Evolutionary conservation across 2,797 vertebrate species (phyloP).

Genomic region (Dromococcyx pavoninus): DNA sequence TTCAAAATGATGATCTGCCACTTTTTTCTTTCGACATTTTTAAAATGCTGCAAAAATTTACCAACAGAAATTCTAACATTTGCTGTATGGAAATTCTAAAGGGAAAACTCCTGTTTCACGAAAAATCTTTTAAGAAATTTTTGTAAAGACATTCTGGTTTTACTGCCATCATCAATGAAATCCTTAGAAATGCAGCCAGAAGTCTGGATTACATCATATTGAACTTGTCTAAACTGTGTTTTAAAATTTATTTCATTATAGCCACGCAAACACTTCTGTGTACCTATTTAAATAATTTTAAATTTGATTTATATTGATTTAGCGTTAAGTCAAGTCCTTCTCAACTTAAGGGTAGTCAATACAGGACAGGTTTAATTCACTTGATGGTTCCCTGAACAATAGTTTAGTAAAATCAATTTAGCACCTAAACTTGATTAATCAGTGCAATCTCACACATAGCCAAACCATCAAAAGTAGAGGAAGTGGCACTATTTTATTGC

Average conservation of each 20-base stretch:
- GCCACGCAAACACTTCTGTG: not conserved
- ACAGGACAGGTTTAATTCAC: constrained; percentile 32
- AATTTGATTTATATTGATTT: constrained; percentile 33
- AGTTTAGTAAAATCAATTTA: constrained; percentile 25
- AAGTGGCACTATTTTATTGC: not conserved
- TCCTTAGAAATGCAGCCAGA: not conserved
- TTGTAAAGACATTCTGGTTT: not conserved
- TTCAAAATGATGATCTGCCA: not conserved
- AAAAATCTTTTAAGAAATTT: not conserved
- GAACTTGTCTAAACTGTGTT: not conserved
- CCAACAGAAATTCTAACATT: not conserved
- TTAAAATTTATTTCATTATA: constrained; percentile 22
- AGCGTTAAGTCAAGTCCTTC: not conserved
- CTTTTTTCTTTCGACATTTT: not conserved
- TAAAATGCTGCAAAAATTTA: not conserved
- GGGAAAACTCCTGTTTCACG: not conserved
- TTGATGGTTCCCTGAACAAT: not conserved
- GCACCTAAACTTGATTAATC: constrained; percentile 19
- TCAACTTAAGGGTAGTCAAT: not conserved
- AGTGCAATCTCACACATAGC: not conserved
- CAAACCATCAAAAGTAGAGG: not conserved
- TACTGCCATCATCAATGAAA: not conserved
- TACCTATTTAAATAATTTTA: constrained; percentile 12
- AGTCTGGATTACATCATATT: not conserved
- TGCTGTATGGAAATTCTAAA: not conserved